These are phyloP conservation scores for Bombus fervidus DNA, from an alignment of 1,140 invertebrate genomes.

Conservation along the genomic window DNA sequence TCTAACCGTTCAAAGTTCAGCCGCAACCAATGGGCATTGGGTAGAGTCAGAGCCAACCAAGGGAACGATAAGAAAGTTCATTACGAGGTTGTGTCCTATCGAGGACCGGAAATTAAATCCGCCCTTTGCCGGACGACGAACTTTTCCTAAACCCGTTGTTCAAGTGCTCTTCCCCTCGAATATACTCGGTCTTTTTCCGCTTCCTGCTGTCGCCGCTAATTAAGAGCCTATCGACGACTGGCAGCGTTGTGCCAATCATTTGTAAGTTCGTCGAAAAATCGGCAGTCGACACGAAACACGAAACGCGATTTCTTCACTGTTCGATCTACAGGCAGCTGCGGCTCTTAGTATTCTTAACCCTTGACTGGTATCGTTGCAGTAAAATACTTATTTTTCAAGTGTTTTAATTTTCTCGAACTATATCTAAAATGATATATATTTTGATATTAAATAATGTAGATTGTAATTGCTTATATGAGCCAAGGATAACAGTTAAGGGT, in stretches of 20 bases:
- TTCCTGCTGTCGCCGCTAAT: not conserved
- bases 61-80: constrained; percentile 45
- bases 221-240: not conserved
- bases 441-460: no score
- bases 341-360: no score
- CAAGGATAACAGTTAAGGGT: no score
- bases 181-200: not conserved
- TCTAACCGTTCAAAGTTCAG: not conserved
- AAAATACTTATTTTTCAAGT: no score
- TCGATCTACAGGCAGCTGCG: no score
- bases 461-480: no score
- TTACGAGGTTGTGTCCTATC: constrained; percentile 5
- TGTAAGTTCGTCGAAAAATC: not conserved
- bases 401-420: no score
- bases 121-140: constrained; percentile 47
- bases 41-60: not conserved
- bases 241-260: not conserved
- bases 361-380: no score
- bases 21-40: not conserved
- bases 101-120: constrained; percentile 52
- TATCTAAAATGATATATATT: no score
- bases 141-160: constrained; percentile 32
- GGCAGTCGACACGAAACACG: not conserved
- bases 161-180: not conserved
- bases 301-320: no score